These are phyloP conservation scores for Agapetus fuscipes DNA, from an alignment of 2,888 invertebrate species.

Conservation along the genomic window DNA sequence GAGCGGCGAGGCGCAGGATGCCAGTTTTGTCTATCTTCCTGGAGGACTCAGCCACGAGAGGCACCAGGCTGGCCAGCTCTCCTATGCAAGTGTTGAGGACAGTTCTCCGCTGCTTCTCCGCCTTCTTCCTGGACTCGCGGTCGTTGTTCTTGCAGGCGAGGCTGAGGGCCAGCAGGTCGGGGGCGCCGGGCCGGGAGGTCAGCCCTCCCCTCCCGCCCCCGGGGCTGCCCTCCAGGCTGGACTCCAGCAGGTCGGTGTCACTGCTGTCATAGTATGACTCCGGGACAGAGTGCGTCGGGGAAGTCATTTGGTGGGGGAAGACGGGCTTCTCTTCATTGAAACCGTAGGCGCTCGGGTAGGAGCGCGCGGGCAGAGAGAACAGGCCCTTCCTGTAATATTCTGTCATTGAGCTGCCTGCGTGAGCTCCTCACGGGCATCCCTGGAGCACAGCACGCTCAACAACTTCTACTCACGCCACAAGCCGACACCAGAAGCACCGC, in stretches of 20 bases:
- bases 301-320: slow-evolving; percentile 4
- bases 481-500: no score
- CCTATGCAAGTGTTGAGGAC: slow-evolving; percentile 79
- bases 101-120: slow-evolving; percentile 85
- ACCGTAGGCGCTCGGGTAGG: no score
- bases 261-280: slow-evolving; percentile 9
- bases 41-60: slow-evolving; percentile 72
- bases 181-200: neutral
- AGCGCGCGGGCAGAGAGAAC: no score
- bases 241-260: slow-evolving; percentile 7
- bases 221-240: slow-evolving; percentile 1
- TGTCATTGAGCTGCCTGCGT: no score
- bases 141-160: slow-evolving; percentile 58
- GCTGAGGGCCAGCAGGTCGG: no score
- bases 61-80: slow-evolving; percentile 71
- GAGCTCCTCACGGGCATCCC: no score
- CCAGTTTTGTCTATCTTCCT: slow-evolving; percentile 87
- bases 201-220: no score
- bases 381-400: no score
- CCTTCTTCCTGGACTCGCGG: slow-evolving; percentile 75
- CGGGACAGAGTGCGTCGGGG: slow-evolving; percentile 6
- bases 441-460: no score
- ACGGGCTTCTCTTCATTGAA: neutral
- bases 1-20: slow-evolving; percentile 76
- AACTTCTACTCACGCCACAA: no score